Conservation (phyloP, 2,888 invertebrate species). For the Chaitophorus viminalis region DNA sequence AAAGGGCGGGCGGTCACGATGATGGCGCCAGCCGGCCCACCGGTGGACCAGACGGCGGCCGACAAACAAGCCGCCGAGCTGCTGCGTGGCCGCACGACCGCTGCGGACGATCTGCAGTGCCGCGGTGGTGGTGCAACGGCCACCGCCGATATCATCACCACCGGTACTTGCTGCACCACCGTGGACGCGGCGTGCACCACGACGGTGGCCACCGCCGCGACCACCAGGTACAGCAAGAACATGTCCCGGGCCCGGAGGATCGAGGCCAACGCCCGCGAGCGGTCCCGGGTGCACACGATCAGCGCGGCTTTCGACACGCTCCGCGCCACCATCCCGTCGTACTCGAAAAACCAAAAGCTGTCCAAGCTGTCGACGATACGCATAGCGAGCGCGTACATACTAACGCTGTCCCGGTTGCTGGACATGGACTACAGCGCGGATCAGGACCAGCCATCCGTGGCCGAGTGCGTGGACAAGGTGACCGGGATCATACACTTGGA, state of each 20-base stretch:
- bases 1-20: not conserved
- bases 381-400: conserved; percentile 93
- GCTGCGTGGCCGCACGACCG: not conserved
- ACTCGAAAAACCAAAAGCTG: conserved; percentile 92
- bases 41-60: not conserved
- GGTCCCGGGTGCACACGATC: conserved; percentile 93
- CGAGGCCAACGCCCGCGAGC: conserved; percentile 92
- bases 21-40: not conserved
- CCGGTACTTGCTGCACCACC: conserved; percentile 61
- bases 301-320: conserved; percentile 94
- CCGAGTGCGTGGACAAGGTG: conserved; percentile 85
- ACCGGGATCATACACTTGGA: conserved; percentile 93
- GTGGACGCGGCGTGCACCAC: conserved; percentile 9
- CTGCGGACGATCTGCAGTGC: not conserved
- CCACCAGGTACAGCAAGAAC: conserved; percentile 73
- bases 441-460: conserved; percentile 73
- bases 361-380: conserved; percentile 91
- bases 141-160: conserved; percentile 41
- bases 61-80: not conserved
- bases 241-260: conserved; percentile 93
- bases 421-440: conserved; percentile 76
- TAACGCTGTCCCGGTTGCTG: conserved; percentile 83
- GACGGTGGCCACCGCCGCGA: conserved; percentile 63
- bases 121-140: conserved; percentile 63
- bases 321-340: conserved; percentile 85